Evolutionary conservation across 92 coral and sea anemone genomes (phyloP).

Genomic region (Diadumene lineata): DNA sequence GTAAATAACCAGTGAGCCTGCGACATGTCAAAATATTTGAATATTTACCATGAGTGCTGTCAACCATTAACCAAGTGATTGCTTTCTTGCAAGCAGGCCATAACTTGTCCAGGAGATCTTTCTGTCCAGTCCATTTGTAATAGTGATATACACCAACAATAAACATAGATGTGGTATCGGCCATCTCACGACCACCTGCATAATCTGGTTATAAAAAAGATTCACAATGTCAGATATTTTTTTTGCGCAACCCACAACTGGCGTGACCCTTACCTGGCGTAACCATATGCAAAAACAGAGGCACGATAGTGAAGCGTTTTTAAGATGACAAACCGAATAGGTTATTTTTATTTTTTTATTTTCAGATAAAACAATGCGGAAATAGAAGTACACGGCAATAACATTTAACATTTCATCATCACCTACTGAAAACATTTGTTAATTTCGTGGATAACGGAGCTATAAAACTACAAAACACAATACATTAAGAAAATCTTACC

Average conservation of each 20-base stretch:
- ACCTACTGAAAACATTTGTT: too few relatives aligned
- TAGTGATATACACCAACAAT: slow-evolving; percentile 83
- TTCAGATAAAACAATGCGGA: too few relatives aligned
- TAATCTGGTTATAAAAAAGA: slow-evolving; percentile 43
- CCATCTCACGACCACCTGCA: slow-evolving; percentile 91
- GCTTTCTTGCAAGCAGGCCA: slow-evolving; percentile 85
- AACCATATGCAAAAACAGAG: too few relatives aligned
- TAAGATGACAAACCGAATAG: too few relatives aligned
- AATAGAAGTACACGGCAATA: too few relatives aligned
- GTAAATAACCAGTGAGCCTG: not conserved
- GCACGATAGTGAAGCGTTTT: too few relatives aligned
- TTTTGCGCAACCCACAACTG: too few relatives aligned
- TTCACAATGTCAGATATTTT: too few relatives aligned
- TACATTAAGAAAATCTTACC: not conserved
- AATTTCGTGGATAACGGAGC: too few relatives aligned
- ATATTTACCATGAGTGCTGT: slow-evolving; percentile 66
- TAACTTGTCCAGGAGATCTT: slow-evolving; percentile 55
- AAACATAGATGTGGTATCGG: slow-evolving; percentile 82
- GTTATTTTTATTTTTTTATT: too few relatives aligned
- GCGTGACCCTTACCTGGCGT: too few relatives aligned
- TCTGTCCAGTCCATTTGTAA: slow-evolving; percentile 79
- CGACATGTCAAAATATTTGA: not conserved
- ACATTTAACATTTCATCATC: too few relatives aligned
- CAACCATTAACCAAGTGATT: slow-evolving; percentile 70
- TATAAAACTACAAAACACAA: not conserved